Base-by-base conservation (phyloP, 2,797 vertebrate genomes). In the Channa striata region DNA sequence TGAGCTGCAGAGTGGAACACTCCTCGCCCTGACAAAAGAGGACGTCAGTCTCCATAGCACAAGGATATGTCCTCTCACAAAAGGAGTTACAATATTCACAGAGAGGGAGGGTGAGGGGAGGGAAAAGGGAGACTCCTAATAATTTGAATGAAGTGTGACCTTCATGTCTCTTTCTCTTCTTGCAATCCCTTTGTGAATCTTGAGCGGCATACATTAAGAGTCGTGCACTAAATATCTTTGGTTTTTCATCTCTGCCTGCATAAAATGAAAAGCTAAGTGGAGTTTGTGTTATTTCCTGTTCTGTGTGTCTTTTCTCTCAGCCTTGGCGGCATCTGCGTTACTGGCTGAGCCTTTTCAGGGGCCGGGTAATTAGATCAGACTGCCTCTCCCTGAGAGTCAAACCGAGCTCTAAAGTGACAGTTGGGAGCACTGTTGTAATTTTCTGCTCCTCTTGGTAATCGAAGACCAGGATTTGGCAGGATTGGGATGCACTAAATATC, bases 61-160 rank as follows among this genome's bases (percentile, higher is more conserved):
- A 71, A 83, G 86, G 82, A 90, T 86, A 53, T 72, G 79, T 90
- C 87, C 79, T 84, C 83, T 85, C 71, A 87, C 83, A 88, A 91
- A 91, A 84, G 74, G 67, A 89, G 77, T 49, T 77, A 74, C 74
- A 81, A 74, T 81, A 86, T 83, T 89, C 78, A 78, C 34, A 77
- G 77, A 62, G 59, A 69, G 57, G 68, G 61, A 50, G 43, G 58
- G 56, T 19, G 46, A 20, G 47, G n/a, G 53, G 6, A n/a, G 69
- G 47, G 61, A 46, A 44, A 73, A 49, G 57, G 68, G 80, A 80
- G 84, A 82, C 82, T 87, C 86, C 78, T 80, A 78, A 88, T 82
- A 79, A 88, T 88, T 90, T 90, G 86, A 91, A 90, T 88, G 82
- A 91, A 89, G 89, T 79, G 83, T 91, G 90, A 91, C 90, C 91